Evolutionary conservation across 1,140 invertebrate genomes (phyloP).

Genomic region (Aphaenogaster ashmeadi): DNA sequence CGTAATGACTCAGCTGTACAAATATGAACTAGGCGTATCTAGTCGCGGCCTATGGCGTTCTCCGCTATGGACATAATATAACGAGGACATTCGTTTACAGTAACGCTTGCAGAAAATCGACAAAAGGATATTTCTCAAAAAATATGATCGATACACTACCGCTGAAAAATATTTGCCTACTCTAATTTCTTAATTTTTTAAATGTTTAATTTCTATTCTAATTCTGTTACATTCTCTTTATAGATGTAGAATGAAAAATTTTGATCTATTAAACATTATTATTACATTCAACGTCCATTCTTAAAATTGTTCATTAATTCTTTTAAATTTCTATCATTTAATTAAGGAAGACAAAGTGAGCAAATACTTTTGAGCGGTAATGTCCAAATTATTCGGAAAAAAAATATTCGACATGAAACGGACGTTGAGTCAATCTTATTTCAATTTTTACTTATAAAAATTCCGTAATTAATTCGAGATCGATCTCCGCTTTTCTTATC

Average conservation of each 20-base stretch:
- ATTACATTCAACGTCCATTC: too few relatives aligned
- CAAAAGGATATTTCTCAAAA: not conserved
- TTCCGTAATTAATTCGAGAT: not conserved
- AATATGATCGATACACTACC: not conserved
- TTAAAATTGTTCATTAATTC: too few relatives aligned
- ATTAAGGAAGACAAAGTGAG: too few relatives aligned
- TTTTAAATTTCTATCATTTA: too few relatives aligned
- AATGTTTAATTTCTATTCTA: too few relatives aligned
- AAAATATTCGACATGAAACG: not conserved
- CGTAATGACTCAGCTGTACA: constrained; percentile 81
- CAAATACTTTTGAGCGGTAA: too few relatives aligned
- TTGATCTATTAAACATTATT: too few relatives aligned
- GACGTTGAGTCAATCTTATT: not conserved
- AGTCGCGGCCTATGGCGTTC: not conserved
- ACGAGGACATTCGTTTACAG: not conserved
- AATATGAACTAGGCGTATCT: constrained; percentile 75
- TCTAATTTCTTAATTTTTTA: too few relatives aligned
- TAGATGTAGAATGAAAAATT: too few relatives aligned
- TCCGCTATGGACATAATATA: constrained; percentile 4
- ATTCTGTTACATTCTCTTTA: too few relatives aligned
- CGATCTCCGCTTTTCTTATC: not conserved
- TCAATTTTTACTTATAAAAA: not conserved
- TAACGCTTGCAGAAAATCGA: not conserved
- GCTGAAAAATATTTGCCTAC: too few relatives aligned
- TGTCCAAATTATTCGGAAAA: not conserved